Percentiles rank a stretch among this genome's conserved stretches.
Conservation (phyloP, 2,797 vertebrate species). For the Garrulus glandarius region DNA sequence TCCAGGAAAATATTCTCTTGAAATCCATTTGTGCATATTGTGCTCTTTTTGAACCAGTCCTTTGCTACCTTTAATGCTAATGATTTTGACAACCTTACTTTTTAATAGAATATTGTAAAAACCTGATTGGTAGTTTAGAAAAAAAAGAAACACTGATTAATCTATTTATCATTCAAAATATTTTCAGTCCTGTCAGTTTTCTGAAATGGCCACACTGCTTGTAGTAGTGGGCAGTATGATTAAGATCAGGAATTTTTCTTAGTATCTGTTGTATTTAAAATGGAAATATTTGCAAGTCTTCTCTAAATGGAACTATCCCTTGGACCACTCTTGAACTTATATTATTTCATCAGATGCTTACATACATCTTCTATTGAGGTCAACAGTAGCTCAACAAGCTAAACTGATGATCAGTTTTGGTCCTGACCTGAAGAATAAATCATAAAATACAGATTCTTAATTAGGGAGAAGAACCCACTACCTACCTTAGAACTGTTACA, state of each 20-base stretch:
- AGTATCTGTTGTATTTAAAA: background rate
- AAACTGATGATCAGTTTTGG: constrained; percentile 5
- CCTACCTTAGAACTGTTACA: background rate
- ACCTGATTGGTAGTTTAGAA: constrained; percentile 53
- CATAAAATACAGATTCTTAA: constrained; percentile 12
- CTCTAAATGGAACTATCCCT: constrained; percentile 20
- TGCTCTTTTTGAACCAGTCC: constrained; percentile 74
- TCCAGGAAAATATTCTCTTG: constrained; percentile 72
- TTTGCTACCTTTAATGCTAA: constrained; percentile 58
- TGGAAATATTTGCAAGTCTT: constrained; percentile 18
- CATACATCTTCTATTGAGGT: background rate
- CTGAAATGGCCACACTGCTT: constrained; percentile 39
- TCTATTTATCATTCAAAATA: constrained; percentile 47
- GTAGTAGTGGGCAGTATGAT: constrained; percentile 4
- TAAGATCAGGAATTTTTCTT: constrained; percentile 3
- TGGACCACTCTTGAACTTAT: background rate
- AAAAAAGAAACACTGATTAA: constrained; percentile 69
- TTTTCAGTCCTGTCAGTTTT: constrained; percentile 43
- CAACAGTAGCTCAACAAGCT: constrained; percentile 13
- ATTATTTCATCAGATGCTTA: background rate
- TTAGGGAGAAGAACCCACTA: background rate
- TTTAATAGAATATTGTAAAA: constrained; percentile 49
- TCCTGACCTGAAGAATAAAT: background rate
- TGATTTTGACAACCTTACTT: constrained; percentile 45
- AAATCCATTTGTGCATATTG: constrained; percentile 76